phyloP scores from a whole-genome alignment of 2,888 invertebrate genomes.

The Papilio protenor region DNA sequence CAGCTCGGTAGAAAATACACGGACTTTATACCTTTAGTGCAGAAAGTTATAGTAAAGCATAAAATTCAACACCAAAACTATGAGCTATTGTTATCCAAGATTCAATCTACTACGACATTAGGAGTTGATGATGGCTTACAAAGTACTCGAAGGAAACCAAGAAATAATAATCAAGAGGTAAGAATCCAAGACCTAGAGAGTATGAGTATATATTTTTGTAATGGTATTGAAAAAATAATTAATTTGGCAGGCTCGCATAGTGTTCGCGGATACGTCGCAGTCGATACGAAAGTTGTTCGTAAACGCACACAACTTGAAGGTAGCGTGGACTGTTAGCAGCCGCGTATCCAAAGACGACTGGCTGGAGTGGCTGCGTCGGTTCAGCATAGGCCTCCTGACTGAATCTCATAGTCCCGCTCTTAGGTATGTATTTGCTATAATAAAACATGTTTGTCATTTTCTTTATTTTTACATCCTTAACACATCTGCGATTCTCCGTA shows the following conservation, averaged over 20 bases:
- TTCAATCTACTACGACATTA: slow-evolving; percentile 79
- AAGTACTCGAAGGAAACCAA: slow-evolving; percentile 84
- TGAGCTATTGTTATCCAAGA: slow-evolving; percentile 89
- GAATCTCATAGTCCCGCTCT: slow-evolving; percentile 98
- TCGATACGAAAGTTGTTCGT: slow-evolving; percentile 93
- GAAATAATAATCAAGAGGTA: slow-evolving; percentile 89
- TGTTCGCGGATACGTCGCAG: slow-evolving; percentile 86
- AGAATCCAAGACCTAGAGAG: background rate
- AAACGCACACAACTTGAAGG: slow-evolving; percentile 92
- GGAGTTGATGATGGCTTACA: slow-evolving; percentile 89
- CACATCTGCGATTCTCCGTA: too few relatives aligned
- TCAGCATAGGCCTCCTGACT: slow-evolving; percentile 96
- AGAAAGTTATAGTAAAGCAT: slow-evolving; percentile 91
- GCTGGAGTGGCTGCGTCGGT: slow-evolving; percentile 97
- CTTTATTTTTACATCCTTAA: too few relatives aligned
- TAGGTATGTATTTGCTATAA: slow-evolving; percentile 65
- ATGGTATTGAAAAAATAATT: background rate
- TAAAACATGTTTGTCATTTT: background rate
- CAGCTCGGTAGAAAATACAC: slow-evolving; percentile 96
- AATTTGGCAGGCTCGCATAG: slow-evolving; percentile 66
- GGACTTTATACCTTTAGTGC: slow-evolving; percentile 96
- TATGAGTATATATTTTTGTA: background rate
- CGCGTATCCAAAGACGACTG: slow-evolving; percentile 99
- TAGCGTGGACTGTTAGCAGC: slow-evolving; percentile 96
- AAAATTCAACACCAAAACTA: slow-evolving; percentile 91